Evolutionary conservation across 2,113 vertebrate genomes (phyloP).

Genomic region (Rhinolophus ferrumequinum): DNA sequence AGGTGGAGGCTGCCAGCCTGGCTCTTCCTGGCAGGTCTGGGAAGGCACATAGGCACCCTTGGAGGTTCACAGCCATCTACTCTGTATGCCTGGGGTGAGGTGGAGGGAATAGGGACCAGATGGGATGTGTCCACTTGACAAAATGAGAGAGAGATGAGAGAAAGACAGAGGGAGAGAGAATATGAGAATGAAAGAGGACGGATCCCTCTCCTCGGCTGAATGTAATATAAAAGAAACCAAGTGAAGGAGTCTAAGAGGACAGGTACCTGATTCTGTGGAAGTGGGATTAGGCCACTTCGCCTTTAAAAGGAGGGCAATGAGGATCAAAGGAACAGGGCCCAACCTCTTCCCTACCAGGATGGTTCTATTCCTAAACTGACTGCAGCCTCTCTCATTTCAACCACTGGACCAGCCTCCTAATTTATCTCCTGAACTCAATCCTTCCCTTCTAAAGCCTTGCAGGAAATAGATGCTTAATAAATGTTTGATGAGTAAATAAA

Average conservation of each 20-base stretch:
- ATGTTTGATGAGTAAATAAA: conserved; percentile 53
- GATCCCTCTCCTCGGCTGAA: not conserved
- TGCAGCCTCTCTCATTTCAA: not conserved
- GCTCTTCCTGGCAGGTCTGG: conserved; percentile 14
- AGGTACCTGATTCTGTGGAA: not conserved
- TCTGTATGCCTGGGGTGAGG: not conserved
- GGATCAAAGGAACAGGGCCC: not conserved
- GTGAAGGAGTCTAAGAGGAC: not conserved
- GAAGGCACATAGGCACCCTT: not conserved
- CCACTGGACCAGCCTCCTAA: not conserved
- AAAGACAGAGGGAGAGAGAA: not conserved
- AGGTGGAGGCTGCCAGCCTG: not conserved
- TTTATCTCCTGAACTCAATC: not conserved
- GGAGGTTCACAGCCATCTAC: fast-evolving
- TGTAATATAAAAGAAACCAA: not conserved
- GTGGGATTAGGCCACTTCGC: not conserved
- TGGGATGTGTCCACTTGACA: not conserved
- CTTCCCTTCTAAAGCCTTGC: not conserved
- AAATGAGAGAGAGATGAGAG: not conserved
- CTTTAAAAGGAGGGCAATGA: not conserved
- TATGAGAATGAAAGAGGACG: not conserved
- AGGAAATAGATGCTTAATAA: conserved; percentile 49
- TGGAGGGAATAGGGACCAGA: not conserved
- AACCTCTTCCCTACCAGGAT: not conserved
- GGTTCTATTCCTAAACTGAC: not conserved